Base-by-base conservation (phyloP, 2,888 invertebrate species). In the Fissipunctia ypsillon region DNA sequence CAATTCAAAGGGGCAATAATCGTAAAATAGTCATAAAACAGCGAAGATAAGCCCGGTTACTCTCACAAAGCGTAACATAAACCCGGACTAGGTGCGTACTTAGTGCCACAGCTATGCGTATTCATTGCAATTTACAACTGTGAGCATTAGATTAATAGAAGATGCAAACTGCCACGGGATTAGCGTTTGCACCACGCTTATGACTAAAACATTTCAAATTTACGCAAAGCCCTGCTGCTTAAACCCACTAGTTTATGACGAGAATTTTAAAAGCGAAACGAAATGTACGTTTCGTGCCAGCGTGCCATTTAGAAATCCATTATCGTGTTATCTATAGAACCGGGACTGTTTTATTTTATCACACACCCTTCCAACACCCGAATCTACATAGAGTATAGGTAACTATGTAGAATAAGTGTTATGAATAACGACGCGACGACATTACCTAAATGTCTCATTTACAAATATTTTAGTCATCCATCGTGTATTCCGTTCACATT, bases 1-100 rank as follows among this genome's bases (percentile, higher is more conserved):
- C 95, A 92, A 95, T 95, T 95, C 94, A 91, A 91, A 93, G 91
- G 90, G 93, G 95, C 93, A 92, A 95, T 95, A 95, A 95, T 94
- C 95, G 94, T 96, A 95, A 95, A 96, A 95, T 90, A 90, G 90
- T 93, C 94, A 90, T 96, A 95, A 95, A 95, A 91, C 89, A 88
- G 91, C 86, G 89, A 84, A 95, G 95, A 95, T 95, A 95, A 95
- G 94, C 91, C 87, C 87, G 91, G 90, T 90, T 91, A 90, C 92
- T 92, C 93, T 92, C 91, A 88, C 90, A 90, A 88, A 89, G 90
- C 91, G 89, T 86, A 88, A 89, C 90, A 91, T 93, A 92, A 93
- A 93, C 91, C 87, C 88, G 86, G 90, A 64, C 88, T 86, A 86
- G 87, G 85, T 87, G 88, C 86, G 87, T 89, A 89, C 90, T 90